Evolutionary conservation across 2,113 vertebrate genomes (phyloP).

Genomic region (Nyctibius bracteatus): DNA sequence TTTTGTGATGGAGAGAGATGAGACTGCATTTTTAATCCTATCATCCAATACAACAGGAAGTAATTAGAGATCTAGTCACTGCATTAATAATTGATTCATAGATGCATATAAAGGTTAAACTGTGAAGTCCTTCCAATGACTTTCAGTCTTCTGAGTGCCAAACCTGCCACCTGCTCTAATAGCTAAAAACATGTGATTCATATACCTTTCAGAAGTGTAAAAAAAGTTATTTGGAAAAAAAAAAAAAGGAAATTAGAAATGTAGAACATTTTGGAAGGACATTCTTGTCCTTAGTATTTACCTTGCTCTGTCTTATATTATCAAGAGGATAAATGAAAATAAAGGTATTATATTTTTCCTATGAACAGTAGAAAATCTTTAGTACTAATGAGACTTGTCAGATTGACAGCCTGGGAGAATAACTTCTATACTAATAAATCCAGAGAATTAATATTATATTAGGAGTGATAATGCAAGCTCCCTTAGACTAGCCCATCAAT

Average conservation of each 20-base stretch:
- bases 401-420: not conserved
- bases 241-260: not conserved
- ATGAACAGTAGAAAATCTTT: not conserved
- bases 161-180: not conserved
- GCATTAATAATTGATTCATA: not conserved
- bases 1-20: not conserved
- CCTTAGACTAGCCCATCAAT: not conserved
- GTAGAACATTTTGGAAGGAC: not conserved
- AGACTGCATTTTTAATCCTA: not conserved
- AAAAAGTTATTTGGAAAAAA: not conserved
- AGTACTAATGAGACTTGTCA: not conserved
- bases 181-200: not conserved
- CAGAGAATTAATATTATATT: not conserved
- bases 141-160: not conserved
- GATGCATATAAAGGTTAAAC: not conserved
- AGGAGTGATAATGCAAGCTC: not conserved
- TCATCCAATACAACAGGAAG: not conserved
- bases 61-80: not conserved
- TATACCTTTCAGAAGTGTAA: not conserved
- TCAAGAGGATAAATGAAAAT: not conserved
- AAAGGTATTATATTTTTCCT: not conserved
- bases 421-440: not conserved
- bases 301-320: not conserved
- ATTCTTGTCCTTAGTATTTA: not conserved
- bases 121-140: not conserved